Evolutionary conservation across 2,888 invertebrate species (phyloP).

Genomic region (Amphipyra berbera): DNA sequence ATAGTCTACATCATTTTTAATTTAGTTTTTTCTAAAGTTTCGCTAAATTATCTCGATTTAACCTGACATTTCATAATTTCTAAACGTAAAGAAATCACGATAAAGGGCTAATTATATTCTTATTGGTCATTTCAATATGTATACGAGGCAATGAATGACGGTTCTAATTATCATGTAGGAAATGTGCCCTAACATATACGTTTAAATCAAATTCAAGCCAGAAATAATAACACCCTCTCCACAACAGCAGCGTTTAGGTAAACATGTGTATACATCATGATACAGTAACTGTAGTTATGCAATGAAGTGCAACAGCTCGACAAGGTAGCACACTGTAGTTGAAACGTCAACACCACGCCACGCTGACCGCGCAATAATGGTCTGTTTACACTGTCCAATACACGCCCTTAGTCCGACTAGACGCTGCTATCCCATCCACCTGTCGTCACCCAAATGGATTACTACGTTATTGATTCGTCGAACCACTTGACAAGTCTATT

Average conservation of each 20-base stretch:
- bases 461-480: conserved; percentile 40
- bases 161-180: background rate
- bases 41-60: too few species aligned
- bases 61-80: too few species aligned
- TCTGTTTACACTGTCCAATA: conserved; percentile 52
- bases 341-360: conserved; percentile 64
- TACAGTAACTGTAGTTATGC: conserved; percentile 26
- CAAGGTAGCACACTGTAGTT: conserved; percentile 60
- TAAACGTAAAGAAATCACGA: too few species aligned
- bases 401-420: conserved; percentile 46
- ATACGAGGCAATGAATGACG: too few species aligned
- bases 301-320: conserved; percentile 48
- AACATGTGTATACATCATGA: conserved; percentile 6
- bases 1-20: too few species aligned
- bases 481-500: conserved; percentile 38
- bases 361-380: conserved; percentile 57
- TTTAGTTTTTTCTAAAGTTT: too few species aligned
- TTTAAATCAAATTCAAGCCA: background rate
- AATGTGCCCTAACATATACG: background rate
- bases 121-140: too few species aligned
- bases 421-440: conserved; percentile 36
- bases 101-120: too few species aligned
- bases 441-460: conserved; percentile 51
- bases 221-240: conserved; percentile 5
- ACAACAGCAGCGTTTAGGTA: conserved; percentile 1